Conservation (phyloP, 2,113 vertebrate genomes). For the Grammomys dolichurus region DNA sequence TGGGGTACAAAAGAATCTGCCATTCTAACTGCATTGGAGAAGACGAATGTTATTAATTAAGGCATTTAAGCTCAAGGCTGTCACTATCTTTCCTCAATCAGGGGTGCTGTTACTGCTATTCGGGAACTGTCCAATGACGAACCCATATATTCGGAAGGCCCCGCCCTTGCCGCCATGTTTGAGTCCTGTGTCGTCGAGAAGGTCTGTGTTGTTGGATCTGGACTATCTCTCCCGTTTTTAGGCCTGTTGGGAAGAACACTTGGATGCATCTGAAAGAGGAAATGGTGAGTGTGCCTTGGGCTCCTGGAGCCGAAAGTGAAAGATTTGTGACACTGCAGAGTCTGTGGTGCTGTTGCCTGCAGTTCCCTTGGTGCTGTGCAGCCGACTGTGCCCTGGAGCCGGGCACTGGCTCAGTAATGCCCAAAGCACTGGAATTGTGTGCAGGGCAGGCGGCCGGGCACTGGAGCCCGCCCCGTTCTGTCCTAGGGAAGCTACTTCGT, state of each 20-base stretch:
- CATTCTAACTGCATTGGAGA: background rate
- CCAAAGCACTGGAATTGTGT: background rate
- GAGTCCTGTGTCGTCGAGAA: background rate
- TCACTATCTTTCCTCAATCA: background rate
- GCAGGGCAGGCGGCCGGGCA: background rate
- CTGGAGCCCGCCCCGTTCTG: background rate
- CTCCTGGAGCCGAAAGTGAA: background rate
- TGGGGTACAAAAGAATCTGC: background rate
- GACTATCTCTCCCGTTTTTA: background rate
- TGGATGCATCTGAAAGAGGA: background rate
- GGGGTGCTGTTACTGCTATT: background rate
- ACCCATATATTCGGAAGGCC: background rate
- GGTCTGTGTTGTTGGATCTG: too few species aligned
- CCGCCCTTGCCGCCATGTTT: background rate
- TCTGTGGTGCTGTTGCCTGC: background rate
- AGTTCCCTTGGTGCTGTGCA: background rate
- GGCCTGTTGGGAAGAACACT: background rate
- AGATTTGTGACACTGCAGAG: background rate
- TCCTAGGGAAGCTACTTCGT: background rate
- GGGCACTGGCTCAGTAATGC: background rate
- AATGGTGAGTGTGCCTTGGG: background rate
- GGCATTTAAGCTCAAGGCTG: background rate
- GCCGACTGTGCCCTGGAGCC: background rate
- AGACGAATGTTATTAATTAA: background rate
- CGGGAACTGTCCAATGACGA: background rate